Evolutionary conservation across 1,140 invertebrate species (phyloP).

Genomic region (Brachionus sp.): DNA sequence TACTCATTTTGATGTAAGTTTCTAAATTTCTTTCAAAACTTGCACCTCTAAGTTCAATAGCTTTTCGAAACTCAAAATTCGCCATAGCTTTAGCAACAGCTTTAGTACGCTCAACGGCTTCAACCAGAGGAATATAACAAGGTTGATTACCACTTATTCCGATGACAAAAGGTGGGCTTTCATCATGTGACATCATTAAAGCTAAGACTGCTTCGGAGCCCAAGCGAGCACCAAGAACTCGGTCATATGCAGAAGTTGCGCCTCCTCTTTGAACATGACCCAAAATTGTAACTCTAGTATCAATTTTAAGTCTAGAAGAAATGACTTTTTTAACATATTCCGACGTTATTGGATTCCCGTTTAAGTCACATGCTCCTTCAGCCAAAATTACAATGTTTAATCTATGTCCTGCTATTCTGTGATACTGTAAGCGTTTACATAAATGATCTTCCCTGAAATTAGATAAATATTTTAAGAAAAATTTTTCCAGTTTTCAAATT

Average conservation of each 20-base stretch:
- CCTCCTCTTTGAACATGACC: constrained; percentile 97
- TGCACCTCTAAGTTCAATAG: constrained; percentile 87
- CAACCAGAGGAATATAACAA: constrained; percentile 90
- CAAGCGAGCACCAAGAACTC: constrained; percentile 96
- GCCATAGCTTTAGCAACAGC: constrained; percentile 79
- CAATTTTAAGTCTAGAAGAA: constrained; percentile 84
- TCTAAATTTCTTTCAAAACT: constrained; percentile 89
- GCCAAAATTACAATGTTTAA: constrained; percentile 98
- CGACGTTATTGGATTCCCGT: constrained; percentile 86
- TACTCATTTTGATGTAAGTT: constrained; percentile 92
- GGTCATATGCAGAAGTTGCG: constrained; percentile 96
- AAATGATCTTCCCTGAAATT: constrained; percentile 68
- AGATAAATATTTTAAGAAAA: neutral
- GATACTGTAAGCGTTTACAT: constrained; percentile 71
- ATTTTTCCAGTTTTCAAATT: neutral
- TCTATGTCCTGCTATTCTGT: constrained; percentile 82
- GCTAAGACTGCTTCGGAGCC: constrained; percentile 97
- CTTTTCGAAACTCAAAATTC: constrained; percentile 85
- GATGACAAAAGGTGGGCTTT: constrained; percentile 87
- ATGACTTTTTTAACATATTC: constrained; percentile 80
- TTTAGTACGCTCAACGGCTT: constrained; percentile 89
- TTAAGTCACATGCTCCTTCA: constrained; percentile 91
- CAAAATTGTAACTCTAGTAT: constrained; percentile 92
- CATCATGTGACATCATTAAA: constrained; percentile 88
- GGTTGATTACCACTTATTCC: constrained; percentile 96